phyloP scores from a whole-genome alignment of 2,113 vertebrate genomes.

The Narcine bancroftii region DNA sequence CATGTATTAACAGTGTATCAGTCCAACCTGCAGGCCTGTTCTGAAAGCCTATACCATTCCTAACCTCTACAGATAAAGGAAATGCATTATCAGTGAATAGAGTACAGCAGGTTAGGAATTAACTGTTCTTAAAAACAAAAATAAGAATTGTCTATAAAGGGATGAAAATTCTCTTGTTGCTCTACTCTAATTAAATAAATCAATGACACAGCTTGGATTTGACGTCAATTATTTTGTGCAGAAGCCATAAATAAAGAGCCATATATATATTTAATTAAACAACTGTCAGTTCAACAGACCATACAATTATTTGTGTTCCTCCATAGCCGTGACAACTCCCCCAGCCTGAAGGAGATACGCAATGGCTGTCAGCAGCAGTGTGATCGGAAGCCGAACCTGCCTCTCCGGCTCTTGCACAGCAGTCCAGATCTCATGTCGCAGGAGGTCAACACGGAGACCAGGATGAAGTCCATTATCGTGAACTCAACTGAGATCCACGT shows the following conservation, averaged over 20 bases:
- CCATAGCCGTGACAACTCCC: conserved; percentile 87
- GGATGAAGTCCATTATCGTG: conserved; percentile 74
- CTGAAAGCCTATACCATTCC: background rate
- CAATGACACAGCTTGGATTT: too few relatives aligned
- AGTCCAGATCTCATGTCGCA: conserved; percentile 68
- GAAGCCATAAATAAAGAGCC: background rate
- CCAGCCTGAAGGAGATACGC: conserved; percentile 95
- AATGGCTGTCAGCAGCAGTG: conserved; percentile 94
- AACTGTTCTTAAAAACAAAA: background rate
- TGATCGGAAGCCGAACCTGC: conserved; percentile 89
- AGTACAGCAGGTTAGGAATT: background rate
- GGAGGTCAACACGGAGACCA: conserved; percentile 64
- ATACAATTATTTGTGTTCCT: background rate
- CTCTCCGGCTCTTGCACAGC: conserved; percentile 80
- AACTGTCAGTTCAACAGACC: background rate
- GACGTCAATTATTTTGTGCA: background rate
- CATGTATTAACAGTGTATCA: background rate
- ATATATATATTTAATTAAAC: background rate
- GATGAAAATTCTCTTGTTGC: background rate
- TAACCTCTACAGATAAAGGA: background rate
- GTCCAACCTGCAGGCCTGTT: background rate
- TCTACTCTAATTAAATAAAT: background rate
- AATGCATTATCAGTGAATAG: background rate
- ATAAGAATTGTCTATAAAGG: too few relatives aligned
- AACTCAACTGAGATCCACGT: conserved; percentile 93